Conservation (phyloP, 2,888 invertebrate species). For the Pseudococcus longispinus region DNA sequence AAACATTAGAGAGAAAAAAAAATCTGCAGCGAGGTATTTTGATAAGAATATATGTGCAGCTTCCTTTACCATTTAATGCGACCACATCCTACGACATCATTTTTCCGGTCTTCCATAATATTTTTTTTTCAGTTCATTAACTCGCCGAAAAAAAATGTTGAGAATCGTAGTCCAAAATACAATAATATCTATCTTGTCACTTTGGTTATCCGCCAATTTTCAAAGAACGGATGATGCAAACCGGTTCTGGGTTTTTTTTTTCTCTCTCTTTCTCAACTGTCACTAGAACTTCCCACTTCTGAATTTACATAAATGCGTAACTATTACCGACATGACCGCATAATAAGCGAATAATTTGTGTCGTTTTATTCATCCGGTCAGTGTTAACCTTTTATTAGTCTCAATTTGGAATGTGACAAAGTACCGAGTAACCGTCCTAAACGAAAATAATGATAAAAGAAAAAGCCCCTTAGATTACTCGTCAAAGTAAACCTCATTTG, state of each 20-base stretch:
- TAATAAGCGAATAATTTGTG: constrained; percentile 26
- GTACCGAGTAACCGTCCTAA: background rate
- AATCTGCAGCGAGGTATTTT: background rate
- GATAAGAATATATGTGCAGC: background rate
- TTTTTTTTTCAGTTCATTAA: constrained; percentile 36
- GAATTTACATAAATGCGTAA: constrained; percentile 44
- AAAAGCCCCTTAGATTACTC: background rate
- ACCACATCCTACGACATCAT: constrained; percentile 20
- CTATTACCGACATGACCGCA: constrained; percentile 35
- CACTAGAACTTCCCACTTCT: constrained; percentile 35
- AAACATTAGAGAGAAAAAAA: background rate
- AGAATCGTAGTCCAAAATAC: constrained; percentile 22
- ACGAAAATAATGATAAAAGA: background rate
- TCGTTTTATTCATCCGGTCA: constrained; percentile 35
- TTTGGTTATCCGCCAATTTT: constrained; percentile 43
- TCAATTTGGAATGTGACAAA: constrained; percentile 24
- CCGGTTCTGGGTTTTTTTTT: background rate
- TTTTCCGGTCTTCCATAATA: constrained; percentile 7
- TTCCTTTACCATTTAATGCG: background rate
- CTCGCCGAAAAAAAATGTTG: constrained; percentile 11
- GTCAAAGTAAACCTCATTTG: background rate
- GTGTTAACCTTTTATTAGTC: constrained; percentile 35
- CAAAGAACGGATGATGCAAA: constrained; percentile 18
- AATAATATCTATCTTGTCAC: constrained; percentile 38
- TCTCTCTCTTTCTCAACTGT: background rate